Base-by-base conservation (phyloP, 1,140 invertebrate species). In the Hyphantria cunea region DNA sequence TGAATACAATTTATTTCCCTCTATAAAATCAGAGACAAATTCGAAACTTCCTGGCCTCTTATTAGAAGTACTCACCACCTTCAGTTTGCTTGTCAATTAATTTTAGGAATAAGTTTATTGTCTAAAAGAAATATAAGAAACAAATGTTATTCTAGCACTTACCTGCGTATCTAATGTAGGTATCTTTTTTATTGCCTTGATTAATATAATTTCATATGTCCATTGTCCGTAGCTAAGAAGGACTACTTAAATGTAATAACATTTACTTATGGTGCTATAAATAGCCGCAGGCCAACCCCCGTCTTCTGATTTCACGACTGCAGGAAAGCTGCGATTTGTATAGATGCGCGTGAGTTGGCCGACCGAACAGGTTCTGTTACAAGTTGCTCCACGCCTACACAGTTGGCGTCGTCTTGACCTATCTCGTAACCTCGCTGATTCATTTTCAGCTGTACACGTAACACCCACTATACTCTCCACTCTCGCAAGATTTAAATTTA, bases 351-450 rank as follows among this genome's bases (percentile, higher is more conserved):
- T 77, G 77, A 86, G 86, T 89, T 89, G 77, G 73, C 80, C 80
- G 83, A 86, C 83, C 80, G 82, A 89, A 89, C 86, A 85, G 86
- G 86, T 89, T 89, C 78, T 72, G 73, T 72, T 81, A 66, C 80
- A 80, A 82, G 80, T 80, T 55, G 66, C 56, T 67, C 48, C 50
- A 72, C 73, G 73, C 84, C 84, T 82, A 87, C 84, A 74, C 79
- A 74, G 54, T 64, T 70, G 68, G 70, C 66, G 82, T 84, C 84
- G 72, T 82, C 80, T 69, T 86, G 74, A 82, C 82, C 84, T 71
- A 66, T 73, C 74, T 60, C 69, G 71, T 78, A 76, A 77, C 76
- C 71, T 70, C 68, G 72, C 64, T 84, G 84, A 85, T 62, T 85
- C 80, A 85, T 70, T 66, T 73, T 70, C 66, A 77, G 65, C 70